These are phyloP conservation scores for Andrena bicolor DNA, from an alignment of 2,888 invertebrate species.

Conservation along the genomic window DNA sequence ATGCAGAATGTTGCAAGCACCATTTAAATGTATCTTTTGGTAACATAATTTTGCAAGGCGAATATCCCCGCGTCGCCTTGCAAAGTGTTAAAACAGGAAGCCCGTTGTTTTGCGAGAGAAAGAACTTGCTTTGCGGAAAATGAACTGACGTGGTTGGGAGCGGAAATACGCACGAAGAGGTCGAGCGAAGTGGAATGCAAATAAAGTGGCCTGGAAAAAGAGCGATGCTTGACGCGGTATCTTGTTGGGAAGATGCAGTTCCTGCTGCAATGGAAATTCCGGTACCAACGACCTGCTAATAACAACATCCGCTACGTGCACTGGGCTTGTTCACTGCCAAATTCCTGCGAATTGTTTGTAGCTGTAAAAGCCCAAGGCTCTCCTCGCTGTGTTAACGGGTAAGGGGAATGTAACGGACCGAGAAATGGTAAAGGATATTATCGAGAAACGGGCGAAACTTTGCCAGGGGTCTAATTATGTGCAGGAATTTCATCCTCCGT, in stretches of 20 bases:
- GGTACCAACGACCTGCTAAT: slow-evolving; percentile 62
- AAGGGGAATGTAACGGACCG: neutral
- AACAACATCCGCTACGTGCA: slow-evolving; percentile 60
- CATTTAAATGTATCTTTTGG: neutral
- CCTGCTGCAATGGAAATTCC: slow-evolving; percentile 12
- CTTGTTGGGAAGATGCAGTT: neutral
- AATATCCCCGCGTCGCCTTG: neutral
- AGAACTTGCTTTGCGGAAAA: neutral
- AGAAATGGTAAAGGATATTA: neutral
- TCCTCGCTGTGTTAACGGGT: neutral
- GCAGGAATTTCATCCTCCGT: no score
- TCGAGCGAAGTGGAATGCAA: neutral
- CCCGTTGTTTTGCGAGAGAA: neutral
- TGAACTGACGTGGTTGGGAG: neutral
- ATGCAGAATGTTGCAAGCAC: neutral
- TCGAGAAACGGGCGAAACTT: neutral
- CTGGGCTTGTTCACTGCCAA: slow-evolving; percentile 48
- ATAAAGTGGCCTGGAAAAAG: neutral
- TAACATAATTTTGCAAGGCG: neutral
- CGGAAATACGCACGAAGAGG: neutral
- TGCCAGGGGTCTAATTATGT: neutral
- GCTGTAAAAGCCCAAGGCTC: slow-evolving; percentile 7
- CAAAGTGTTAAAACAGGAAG: neutral
- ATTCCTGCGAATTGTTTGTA: slow-evolving; percentile 61
- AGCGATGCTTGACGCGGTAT: neutral